Evolutionary conservation across 2,888 invertebrate genomes (phyloP), one percentile per base, ranked within the genome.

Genomic region (Eilema caniola): DNA sequence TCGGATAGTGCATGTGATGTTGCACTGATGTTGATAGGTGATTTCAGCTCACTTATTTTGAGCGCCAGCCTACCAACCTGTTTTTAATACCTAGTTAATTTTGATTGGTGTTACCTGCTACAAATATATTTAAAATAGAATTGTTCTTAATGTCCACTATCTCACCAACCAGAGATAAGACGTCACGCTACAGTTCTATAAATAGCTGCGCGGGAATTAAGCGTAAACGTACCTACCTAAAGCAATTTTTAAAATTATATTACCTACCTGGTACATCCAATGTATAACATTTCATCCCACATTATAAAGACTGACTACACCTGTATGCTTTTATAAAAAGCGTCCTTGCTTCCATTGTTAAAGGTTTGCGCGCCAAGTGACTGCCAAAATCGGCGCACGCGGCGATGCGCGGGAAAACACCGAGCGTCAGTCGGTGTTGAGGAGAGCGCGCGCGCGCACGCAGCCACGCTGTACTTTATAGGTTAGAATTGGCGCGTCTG

Each of bases 401-500:
- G 87, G 82, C 87, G 81, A 85, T 85, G 89, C 90, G 94, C 94
- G 94, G 94, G 94, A 94, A 88, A 94, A 90, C 89, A 83, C 69
- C 72, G 79, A 85, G 91, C 88, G 89, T 88, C 89, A 88, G 89
- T 90, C 90, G 87, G 74, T 83, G 83, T 83, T 84, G 86, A 85
- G 83, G 83, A 82, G 82, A 86, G 87, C 83, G 89, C 88, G 91
- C 89, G 93, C 90, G 89, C 91, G 90, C 89, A 86, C 90, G 89
- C 85, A 73, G 77, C 85, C 86, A 86, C 88, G 85, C 88, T 86
- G 85, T 85, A 83, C 78, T 82, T 83, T 94, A 86, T 91, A 95
- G 94, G 95, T 95, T 94, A 95, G 93, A 93, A 92, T 94, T 93
- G 94, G 94, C 94, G 95, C 92, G 94, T 86, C 87, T 69, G 86